Evolutionary conservation across 2,888 invertebrate species (phyloP), one percentile per base, ranked within the genome.

Genomic region (Luperina nickerlii): DNA sequence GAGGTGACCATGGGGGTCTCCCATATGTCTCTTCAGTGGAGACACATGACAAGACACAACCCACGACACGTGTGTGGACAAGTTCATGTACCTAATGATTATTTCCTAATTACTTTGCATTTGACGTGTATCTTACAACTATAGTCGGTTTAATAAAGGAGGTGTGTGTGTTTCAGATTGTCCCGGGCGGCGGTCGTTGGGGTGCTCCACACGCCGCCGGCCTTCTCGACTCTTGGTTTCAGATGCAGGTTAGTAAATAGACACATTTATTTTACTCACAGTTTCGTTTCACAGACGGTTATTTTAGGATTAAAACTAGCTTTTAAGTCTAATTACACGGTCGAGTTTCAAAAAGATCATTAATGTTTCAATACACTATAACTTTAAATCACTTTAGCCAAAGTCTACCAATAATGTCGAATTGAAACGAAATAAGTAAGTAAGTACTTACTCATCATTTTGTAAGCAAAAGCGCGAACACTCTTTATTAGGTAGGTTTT

Each of bases 151-250:
- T 32, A 42, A 69, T 69, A 68, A 70, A 63, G 42, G 15, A 27
- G 24, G 27, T 66, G 45, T 76, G 20, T 71, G 45, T 80, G 79
- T 94, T 93, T 7, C 94, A 97, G 96, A 97, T 97, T 93, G 96
- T 97, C 94, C 96, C 96, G 92, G 96, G 96, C 93, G 96, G 96
- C 94, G 95, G 95, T 90, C 95, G 95, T 92, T 95, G 96, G 95
- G 95, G 95, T 90, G 92, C 94, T 86, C 94, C 95, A 90, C 95
- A 94, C 94, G 93, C 95, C 93, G 92, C 94, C 91, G 96, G 94
- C 89, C 92, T 95, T 87, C 93, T 96, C 89, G 96, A 96, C 94
- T 95, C 96, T 90, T 97, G 96, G 96, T 94, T 96, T 94, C 96
- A 96, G 94, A 96, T 96, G 96, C 96, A 96, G 96, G 96, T 97